Conservation (phyloP, 2,797 vertebrate genomes). For the Poeciliopsis gracilis region DNA sequence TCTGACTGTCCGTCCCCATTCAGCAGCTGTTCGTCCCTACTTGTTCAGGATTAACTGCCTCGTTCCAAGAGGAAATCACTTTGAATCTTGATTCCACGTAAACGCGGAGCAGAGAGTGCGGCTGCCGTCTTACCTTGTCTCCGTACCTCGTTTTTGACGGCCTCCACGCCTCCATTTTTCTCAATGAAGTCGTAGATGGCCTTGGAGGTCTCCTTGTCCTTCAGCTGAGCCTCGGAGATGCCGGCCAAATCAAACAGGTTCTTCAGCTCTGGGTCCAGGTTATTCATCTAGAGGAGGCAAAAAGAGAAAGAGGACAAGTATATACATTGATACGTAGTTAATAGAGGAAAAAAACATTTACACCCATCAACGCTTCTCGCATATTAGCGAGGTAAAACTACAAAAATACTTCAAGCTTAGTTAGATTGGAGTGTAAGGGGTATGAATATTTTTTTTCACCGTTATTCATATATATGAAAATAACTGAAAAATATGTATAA, state of each 20-base stretch:
- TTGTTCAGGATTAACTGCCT: background rate
- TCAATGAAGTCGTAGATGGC: constrained; percentile 99
- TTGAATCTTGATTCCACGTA: background rate
- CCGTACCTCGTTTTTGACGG: constrained; percentile 94
- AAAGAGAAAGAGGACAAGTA: background rate
- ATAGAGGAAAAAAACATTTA: background rate
- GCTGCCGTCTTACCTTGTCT: constrained; percentile 86
- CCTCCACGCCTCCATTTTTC: constrained; percentile 96
- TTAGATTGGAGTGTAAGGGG: background rate
- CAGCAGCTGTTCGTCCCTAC: background rate
- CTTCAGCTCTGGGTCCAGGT: constrained; percentile 98
- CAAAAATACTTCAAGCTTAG: background rate
- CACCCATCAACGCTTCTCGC: background rate
- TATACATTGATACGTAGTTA: background rate
- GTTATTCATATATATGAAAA: background rate
- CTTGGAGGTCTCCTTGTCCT: constrained; percentile 98
- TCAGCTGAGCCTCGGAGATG: constrained; percentile 96
- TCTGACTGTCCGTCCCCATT: background rate
- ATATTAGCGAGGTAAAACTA: background rate
- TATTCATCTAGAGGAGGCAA: constrained; percentile 85
- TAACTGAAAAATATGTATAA: background rate
- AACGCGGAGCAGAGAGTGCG: background rate
- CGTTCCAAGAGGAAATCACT: background rate
- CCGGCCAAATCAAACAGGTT: constrained; percentile 96
- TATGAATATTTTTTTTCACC: background rate